Evolutionary conservation across 2,113 vertebrate species (phyloP).

Genomic region (Poecile atricapillus): DNA sequence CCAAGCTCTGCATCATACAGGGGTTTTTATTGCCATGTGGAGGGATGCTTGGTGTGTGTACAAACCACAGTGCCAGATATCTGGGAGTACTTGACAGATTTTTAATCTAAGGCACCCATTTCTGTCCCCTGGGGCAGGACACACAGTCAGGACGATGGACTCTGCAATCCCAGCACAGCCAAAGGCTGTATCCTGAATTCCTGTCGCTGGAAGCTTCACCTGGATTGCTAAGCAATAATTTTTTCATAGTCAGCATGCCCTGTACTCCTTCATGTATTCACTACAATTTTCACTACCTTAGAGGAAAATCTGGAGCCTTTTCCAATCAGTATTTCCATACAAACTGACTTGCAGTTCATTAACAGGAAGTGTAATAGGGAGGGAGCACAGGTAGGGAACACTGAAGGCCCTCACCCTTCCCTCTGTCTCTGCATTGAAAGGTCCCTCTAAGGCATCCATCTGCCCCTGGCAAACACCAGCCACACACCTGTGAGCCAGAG

Average conservation of each 20-base stretch:
- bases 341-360: not conserved
- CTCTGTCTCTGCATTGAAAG: not conserved
- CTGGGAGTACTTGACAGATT: not conserved
- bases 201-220: not conserved
- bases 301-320: not conserved
- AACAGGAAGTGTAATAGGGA: not conserved
- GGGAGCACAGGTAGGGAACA: not conserved
- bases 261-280: not conserved
- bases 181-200: not conserved
- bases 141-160: not conserved
- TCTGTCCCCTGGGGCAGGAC: not conserved
- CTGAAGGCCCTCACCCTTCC: not conserved
- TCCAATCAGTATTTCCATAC: not conserved
- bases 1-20: not conserved
- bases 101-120: not conserved
- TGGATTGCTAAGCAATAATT: not conserved
- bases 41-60: not conserved
- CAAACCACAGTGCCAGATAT: not conserved
- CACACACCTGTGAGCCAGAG: slow-evolving; percentile 30
- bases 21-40: not conserved
- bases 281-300: not conserved
- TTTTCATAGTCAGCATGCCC: not conserved
- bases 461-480: not conserved
- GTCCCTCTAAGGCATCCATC: not conserved
- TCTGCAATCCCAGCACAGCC: not conserved